Conservation (phyloP, 2,888 invertebrate genomes). For the Chironomus riparius region DNA sequence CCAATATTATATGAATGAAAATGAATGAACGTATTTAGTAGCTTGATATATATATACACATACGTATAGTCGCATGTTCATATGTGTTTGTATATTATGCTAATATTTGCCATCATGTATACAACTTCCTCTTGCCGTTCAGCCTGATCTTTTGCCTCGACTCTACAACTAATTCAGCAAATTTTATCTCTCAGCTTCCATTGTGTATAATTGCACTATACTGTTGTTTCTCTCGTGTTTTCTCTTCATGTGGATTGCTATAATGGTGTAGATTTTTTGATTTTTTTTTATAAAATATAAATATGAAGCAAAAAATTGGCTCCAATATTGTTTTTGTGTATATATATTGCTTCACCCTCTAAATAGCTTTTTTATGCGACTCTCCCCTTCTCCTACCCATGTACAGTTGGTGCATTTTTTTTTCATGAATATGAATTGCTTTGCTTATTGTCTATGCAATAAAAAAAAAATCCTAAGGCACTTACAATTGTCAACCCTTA, state of each 20-base stretch:
- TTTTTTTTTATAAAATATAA: neutral
- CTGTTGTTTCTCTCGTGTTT: neutral
- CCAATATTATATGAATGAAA: neutral
- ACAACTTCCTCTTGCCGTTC: neutral
- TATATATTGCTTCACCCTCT: neutral
- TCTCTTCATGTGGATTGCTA: neutral
- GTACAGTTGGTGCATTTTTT: too few relatives aligned
- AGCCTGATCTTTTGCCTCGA: too few relatives aligned
- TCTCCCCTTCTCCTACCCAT: neutral
- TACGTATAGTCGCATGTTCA: neutral
- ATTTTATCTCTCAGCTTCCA: neutral
- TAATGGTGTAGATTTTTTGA: constrained; percentile 1
- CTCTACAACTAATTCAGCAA: neutral
- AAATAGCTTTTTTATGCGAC: constrained; percentile 3
- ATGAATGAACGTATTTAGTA: neutral
- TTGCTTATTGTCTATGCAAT: neutral
- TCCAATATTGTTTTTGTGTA: neutral
- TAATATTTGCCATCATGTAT: constrained; percentile 16
- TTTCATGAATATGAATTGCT: too few relatives aligned
- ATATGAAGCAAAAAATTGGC: neutral
- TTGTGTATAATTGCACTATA: too few relatives aligned
- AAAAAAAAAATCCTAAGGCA: neutral
- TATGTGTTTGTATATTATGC: constrained; percentile 1
- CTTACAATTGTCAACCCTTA: neutral
- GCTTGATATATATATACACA: neutral